Percentiles rank a stretch among this genome's conserved stretches.
These are phyloP conservation scores for Microchirus variegatus DNA, from an alignment of 2,797 vertebrate species.

Conservation along the genomic window DNA sequence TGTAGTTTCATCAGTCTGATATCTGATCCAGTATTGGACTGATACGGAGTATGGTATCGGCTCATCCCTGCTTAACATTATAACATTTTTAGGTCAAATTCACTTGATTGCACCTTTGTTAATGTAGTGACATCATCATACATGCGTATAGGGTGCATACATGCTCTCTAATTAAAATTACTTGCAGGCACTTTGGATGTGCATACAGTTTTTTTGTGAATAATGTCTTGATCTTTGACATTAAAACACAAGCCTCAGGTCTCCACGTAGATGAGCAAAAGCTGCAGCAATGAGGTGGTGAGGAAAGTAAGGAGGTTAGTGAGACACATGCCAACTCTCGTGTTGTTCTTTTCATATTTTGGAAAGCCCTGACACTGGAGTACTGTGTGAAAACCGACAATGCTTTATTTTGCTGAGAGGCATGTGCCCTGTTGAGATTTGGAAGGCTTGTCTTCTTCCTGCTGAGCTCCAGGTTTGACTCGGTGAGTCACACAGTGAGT, in stretches of 20 bases:
- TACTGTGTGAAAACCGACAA: constrained; percentile 42
- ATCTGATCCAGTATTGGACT: too few species aligned
- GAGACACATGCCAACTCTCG: constrained; percentile 30
- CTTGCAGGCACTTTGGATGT: too few species aligned
- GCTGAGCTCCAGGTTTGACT: constrained; percentile 23
- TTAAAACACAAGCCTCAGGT: background rate
- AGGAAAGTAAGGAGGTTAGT: constrained; percentile 27
- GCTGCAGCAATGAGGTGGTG: constrained; percentile 20
- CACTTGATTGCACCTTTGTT: too few species aligned
- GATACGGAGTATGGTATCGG: too few species aligned
- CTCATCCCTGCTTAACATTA: too few species aligned
- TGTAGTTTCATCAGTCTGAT: too few species aligned
- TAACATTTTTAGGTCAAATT: too few species aligned
- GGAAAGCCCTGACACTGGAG: constrained; percentile 45
- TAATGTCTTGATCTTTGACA: too few species aligned
- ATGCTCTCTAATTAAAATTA: too few species aligned
- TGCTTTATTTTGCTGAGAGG: constrained; percentile 25
- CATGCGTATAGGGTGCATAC: too few species aligned
- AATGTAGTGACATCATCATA: too few species aligned
- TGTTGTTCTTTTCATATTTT: constrained; percentile 58
- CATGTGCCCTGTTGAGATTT: constrained; percentile 25
- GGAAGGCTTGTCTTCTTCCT: constrained; percentile 27
- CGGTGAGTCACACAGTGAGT: constrained; percentile 6
- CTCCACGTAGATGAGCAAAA: constrained; percentile 11
- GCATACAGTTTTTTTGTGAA: too few species aligned